Evolutionary conservation across 2,888 invertebrate species (phyloP), one percentile per base, ranked within the genome.

Genomic region (Pristionchus arcanus): DNA sequence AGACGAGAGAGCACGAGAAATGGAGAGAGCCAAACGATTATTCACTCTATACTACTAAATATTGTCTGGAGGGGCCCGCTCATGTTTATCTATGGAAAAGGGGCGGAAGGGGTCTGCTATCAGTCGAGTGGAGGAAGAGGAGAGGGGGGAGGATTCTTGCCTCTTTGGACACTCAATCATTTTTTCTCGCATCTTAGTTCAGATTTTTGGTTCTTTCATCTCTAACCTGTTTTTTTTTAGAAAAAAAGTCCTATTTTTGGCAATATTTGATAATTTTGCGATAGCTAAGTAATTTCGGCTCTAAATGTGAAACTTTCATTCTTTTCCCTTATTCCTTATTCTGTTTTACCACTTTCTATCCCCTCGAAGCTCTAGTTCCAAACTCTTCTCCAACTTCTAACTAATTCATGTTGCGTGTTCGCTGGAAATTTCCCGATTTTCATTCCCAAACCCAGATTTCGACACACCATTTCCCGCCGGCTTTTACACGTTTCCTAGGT

Each of bases 11-110:
- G 77, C 9, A 49, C n/a, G 21, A 42, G 19, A 37, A n/a, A 42
- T 77, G 15, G 7, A 42, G 49, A 42, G 37, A 49, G 3, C 9
- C 4, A 49, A 19, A 59, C 21, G 59, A 63, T 9, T 53, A 31
- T 77, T 77, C 42, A 21, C 37, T 53, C 68, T 68, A 68, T 68
- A 68, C 68, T 28, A 68, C 28, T 68, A 15, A 68, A 71, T 71
- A 71, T 71, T 71, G 49, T 81, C 49, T 81, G 34, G 81, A 49
- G 81, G 81, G n/a, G 19, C 74, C 25, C n/a, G 42, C 74, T 77
- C n/a, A 31, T 68, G 77, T 81, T 81, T 81, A 53, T 53, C 49
- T 81, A 81, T 34, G 34, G 74, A 68, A 68, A 49, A 31, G 63
- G 63, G 63, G 63, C n/a, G 63, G 63, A 63, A 63, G 81, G 49